These are phyloP conservation scores for Gymnobelideus leadbeateri DNA, from an alignment of 2,113 vertebrate species.

Conservation along the genomic window DNA sequence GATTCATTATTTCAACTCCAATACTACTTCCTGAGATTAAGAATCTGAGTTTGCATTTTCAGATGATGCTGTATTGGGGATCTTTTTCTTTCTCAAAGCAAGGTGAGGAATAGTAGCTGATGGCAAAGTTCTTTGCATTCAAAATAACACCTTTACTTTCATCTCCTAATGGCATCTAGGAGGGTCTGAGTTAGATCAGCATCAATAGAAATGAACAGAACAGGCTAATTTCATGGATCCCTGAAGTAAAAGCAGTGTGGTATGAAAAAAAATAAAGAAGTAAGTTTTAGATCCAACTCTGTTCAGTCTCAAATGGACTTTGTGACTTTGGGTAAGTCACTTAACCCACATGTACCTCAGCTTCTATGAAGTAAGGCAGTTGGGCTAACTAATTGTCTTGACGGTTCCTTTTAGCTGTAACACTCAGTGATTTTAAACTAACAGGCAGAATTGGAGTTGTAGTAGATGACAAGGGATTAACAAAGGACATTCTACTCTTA, in stretches of 20 bases:
- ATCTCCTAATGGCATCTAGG: background rate
- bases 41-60: background rate
- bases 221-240: background rate
- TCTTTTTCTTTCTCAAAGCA: background rate
- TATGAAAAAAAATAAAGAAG: rapidly evolving
- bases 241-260: rapidly evolving
- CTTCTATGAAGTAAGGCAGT: background rate
- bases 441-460: constrained; percentile 12
- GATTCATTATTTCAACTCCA: background rate
- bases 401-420: background rate
- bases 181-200: background rate
- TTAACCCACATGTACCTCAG: background rate
- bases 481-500: background rate
- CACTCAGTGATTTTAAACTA: background rate
- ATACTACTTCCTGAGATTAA: background rate
- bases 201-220: background rate
- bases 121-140: background rate
- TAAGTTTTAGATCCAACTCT: background rate
- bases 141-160: background rate
- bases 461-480: background rate
- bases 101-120: background rate
- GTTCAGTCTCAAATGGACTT: background rate
- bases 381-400: background rate
- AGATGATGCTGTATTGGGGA: background rate
- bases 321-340: constrained; percentile 16